Conservation (phyloP, 2,113 vertebrate species). For the Tupaia chinensis region DNA sequence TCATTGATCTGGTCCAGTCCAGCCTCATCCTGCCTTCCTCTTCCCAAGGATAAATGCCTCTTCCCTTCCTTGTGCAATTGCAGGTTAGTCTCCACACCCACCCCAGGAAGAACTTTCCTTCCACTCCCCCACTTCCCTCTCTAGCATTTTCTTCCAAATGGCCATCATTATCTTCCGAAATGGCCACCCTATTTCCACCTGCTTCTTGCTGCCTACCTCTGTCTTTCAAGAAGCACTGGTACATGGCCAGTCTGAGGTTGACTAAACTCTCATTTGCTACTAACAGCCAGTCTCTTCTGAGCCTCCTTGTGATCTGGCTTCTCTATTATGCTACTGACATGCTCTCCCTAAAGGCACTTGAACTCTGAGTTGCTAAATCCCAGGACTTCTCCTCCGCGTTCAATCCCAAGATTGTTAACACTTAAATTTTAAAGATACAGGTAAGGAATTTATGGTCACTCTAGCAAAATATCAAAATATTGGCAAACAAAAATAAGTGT, state of each 20-base stretch:
- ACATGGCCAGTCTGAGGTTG: not conserved
- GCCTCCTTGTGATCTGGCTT: not conserved
- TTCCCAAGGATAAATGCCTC: not conserved
- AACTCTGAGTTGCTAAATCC: not conserved
- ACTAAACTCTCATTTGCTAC: not conserved
- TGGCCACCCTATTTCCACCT: not conserved
- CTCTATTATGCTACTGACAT: not conserved
- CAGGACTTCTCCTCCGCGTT: not conserved
- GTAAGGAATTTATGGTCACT: not conserved
- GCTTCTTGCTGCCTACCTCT: not conserved
- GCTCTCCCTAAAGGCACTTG: conserved; percentile 7
- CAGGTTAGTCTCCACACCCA: not conserved
- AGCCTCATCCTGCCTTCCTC: not conserved
- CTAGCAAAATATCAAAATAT: conserved; percentile 18
- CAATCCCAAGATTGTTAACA: not conserved
- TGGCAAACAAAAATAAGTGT: not conserved
- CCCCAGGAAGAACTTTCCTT: not conserved
- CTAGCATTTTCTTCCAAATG: not conserved
- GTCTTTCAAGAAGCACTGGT: not conserved
- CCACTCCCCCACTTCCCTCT: not conserved
- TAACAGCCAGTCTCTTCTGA: not conserved
- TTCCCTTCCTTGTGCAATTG: not conserved
- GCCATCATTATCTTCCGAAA: not conserved
- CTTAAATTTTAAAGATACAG: not conserved
- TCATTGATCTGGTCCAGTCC: not conserved